Evolutionary conservation across 1,140 invertebrate genomes (phyloP), one percentile per base, ranked within the genome.

Genomic region (Lineus longissimus): DNA sequence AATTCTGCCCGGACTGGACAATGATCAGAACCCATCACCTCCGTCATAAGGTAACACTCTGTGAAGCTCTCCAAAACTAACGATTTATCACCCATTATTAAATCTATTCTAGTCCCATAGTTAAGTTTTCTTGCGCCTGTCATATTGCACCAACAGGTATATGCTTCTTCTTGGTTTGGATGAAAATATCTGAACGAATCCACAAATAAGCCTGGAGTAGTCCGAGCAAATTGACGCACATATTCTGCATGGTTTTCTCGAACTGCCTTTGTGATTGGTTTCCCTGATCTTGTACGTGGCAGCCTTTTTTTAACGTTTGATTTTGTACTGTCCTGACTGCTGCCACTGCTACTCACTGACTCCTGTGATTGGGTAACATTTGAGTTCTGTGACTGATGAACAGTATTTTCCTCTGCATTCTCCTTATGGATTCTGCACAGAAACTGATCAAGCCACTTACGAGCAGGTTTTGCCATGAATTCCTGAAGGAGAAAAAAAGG

Each of bases 1-100:
- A 86, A 76, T 9, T 70, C 67, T 13, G 77, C 76, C 31, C 71
- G 70, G 11, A 87, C 82, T 1, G 86, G 86, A 72, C 86, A 87
- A 65, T 87, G 86, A 72, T 87, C 86, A 41, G 85, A 86, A 0
- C 86, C 86, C 61, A 81, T 68, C 25, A 86, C 70, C n/a, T 86
- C 81, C 22, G 76, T 55, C 61, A 82, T 69, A 33, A 86, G 78
- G 17, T 71, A 60, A 64, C 82, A 82, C 30, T 79, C 73, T 9
- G 55, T 60, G 9, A 86, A 64, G 58, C 73, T 72, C 29, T 54
- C 57, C 4, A 59, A 55, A 1, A 76, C 47, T 2, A 86, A 67
- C 19, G 75, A 62, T 33, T 64, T 61, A 70, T 85, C 79, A 22
- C 76, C 70, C 4, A 87, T 63, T 33, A 87, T 83, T 68, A 87